Conservation (phyloP, 1,140 invertebrate species). For the Muscidifurax raptorellus region DNA sequence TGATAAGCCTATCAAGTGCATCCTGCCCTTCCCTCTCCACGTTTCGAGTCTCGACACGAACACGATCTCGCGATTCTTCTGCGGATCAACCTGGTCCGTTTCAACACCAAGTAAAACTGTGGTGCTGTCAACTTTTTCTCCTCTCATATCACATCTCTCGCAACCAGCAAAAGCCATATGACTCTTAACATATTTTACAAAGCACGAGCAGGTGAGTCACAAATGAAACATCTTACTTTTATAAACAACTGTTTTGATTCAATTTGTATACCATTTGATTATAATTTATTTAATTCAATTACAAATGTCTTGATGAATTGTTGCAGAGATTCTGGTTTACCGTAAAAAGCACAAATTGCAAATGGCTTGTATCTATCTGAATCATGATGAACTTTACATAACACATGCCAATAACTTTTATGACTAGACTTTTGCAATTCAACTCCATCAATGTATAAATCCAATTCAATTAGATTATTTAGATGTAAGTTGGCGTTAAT, state of each 20-base stretch:
- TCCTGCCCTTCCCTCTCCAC: too few species aligned
- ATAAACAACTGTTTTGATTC: slow-evolving; percentile 17
- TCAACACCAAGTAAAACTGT: neutral
- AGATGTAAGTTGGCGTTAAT: slow-evolving; percentile 30
- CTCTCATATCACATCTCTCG: slow-evolving; percentile 11
- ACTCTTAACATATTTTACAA: slow-evolving; percentile 6
- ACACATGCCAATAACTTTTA: slow-evolving; percentile 39
- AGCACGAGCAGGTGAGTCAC: slow-evolving; percentile 32
- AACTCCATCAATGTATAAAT: slow-evolving; percentile 41
- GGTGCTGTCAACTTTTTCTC: neutral
- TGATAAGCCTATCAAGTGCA: too few species aligned
- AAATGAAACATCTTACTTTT: slow-evolving; percentile 24
- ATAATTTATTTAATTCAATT: slow-evolving; percentile 44
- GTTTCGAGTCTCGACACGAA: too few species aligned
- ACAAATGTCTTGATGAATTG: slow-evolving; percentile 39
- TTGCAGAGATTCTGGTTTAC: neutral
- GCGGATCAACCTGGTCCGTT: too few species aligned
- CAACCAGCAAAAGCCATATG: slow-evolving; percentile 14
- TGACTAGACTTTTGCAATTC: slow-evolving; percentile 14
- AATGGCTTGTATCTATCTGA: too few species aligned
- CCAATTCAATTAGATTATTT: slow-evolving; percentile 25
- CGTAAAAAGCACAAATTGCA: too few species aligned
- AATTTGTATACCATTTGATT: slow-evolving; percentile 34
- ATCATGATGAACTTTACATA: slow-evolving; percentile 19
- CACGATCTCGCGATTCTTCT: too few species aligned